phyloP scores from a whole-genome alignment of 2,888 invertebrate genomes.

The Standfussiana lucernea region DNA sequence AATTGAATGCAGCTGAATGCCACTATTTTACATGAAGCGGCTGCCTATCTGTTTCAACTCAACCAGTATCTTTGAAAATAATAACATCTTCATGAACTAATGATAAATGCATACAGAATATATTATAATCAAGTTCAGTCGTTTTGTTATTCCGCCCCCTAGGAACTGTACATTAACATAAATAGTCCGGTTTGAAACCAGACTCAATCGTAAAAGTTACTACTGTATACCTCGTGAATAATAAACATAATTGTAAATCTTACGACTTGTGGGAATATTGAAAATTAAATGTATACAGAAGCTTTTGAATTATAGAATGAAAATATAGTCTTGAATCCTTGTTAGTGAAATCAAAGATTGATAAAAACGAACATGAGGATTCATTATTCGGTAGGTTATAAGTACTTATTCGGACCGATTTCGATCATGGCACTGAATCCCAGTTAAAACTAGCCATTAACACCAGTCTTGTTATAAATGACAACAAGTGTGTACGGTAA shows the following conservation, averaged over 20 bases:
- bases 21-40: not conserved
- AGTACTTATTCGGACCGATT: not conserved
- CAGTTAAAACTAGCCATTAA: not conserved
- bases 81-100: constrained; percentile 18
- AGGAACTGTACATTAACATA: constrained; percentile 53
- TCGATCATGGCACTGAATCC: not conserved
- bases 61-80: not conserved
- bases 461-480: not conserved
- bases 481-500: not conserved
- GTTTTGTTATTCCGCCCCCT: constrained; percentile 38
- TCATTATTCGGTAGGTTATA: not conserved
- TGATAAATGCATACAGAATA: constrained; percentile 30
- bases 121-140: constrained; percentile 22
- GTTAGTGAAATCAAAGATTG: not conserved
- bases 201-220: constrained; percentile 56
- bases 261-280: constrained; percentile 47
- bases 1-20: not conserved
- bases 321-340: not conserved
- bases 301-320: constrained; percentile 26
- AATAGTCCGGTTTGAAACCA: constrained; percentile 45
- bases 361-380: not conserved
- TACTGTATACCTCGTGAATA: constrained; percentile 49
- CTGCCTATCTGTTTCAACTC: not conserved
- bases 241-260: constrained; percentile 55
- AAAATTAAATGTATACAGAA: constrained; percentile 34